These are phyloP conservation scores for Crocuta crocuta DNA, from an alignment of 2,113 vertebrate species.

Conservation along the genomic window DNA sequence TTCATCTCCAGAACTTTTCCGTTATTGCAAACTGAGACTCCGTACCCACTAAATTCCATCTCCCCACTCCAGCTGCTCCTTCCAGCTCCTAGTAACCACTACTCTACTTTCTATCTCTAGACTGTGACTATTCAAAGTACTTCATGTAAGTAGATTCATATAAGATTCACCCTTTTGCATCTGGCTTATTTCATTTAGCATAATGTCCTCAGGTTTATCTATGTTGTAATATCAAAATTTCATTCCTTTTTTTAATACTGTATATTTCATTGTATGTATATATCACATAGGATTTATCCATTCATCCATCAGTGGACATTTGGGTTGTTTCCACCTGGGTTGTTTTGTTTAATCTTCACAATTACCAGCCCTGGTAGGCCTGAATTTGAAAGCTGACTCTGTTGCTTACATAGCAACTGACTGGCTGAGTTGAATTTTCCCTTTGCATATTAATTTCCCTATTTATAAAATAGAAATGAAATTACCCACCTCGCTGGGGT, in stretches of 20 bases:
- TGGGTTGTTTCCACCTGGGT: not conserved
- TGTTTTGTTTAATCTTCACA: conserved; percentile 44
- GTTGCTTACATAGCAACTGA: not conserved
- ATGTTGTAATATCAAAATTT: not conserved
- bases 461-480: conserved; percentile 40
- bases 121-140: not conserved
- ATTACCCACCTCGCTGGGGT: not conserved
- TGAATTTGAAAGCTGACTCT: conserved; percentile 12
- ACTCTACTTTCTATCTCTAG: not conserved
- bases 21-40: not conserved
- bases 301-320: not conserved
- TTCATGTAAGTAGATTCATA: not conserved
- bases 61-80: not conserved
- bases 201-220: not conserved
- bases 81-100: not conserved
- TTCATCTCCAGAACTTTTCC: not conserved
- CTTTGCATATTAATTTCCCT: conserved; percentile 17
- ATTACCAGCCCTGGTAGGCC: not conserved
- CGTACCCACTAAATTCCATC: not conserved
- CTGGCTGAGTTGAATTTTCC: not conserved
- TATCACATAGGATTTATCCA: not conserved
- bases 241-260: not conserved
- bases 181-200: conserved; percentile 6
- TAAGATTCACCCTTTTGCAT: not conserved
- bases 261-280: not conserved